Evolutionary conservation across 2,888 invertebrate genomes (phyloP).

Genomic region (Athalia cordata): DNA sequence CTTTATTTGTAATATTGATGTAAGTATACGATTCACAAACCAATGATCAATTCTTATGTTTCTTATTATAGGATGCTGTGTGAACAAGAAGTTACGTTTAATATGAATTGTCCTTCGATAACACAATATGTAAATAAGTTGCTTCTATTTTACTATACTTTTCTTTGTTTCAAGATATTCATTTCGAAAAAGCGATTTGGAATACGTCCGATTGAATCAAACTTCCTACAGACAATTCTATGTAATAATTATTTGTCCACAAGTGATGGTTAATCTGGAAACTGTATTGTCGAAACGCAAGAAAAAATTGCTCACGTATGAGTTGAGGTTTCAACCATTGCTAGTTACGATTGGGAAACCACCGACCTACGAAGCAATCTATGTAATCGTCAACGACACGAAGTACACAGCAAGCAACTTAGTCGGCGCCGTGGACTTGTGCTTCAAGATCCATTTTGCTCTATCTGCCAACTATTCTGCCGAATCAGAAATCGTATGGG

Average conservation of each 20-base stretch:
- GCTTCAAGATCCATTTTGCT: slow-evolving; percentile 46
- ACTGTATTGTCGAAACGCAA: slow-evolving; percentile 1
- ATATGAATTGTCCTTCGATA: not conserved
- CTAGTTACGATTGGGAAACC: slow-evolving; percentile 42
- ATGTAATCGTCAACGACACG: slow-evolving; percentile 37
- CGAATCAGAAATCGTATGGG: slow-evolving; percentile 26
- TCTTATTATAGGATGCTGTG: too few relatives aligned
- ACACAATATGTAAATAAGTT: not conserved
- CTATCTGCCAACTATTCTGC: slow-evolving; percentile 47
- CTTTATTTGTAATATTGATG: not conserved
- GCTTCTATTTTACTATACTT: not conserved
- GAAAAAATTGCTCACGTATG: not conserved
- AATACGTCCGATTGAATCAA: too few relatives aligned
- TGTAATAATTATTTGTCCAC: not conserved
- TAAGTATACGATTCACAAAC: not conserved
- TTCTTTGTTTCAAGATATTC: too few relatives aligned
- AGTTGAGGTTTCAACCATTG: slow-evolving; percentile 42
- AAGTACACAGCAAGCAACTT: slow-evolving; percentile 40
- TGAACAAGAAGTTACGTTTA: not conserved
- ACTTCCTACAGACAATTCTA: too few relatives aligned
- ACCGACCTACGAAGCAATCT: slow-evolving; percentile 14
- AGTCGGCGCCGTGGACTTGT: slow-evolving; percentile 40
- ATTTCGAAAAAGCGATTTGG: too few relatives aligned
- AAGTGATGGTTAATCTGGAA: slow-evolving; percentile 6
- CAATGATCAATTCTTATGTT: not conserved